A percentile compares a stretch with the other conserved stretches of the same genome.
Conservation (phyloP, 2,113 vertebrate genomes). For the Dicrurus megarhynchus region DNA sequence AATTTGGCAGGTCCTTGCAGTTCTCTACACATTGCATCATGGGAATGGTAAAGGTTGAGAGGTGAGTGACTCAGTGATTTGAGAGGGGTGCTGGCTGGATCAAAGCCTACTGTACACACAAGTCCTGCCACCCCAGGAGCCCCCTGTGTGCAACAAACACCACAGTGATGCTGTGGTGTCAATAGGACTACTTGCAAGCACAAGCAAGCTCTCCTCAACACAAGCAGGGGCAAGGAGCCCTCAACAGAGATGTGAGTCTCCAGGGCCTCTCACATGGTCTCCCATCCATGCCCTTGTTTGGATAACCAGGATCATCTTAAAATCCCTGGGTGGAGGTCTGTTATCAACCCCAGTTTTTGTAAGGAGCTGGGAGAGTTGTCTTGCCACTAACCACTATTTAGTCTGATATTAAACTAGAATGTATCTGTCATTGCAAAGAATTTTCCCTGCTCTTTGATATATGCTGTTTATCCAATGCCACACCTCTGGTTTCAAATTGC, state of each 20-base stretch:
- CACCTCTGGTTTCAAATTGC: neutral
- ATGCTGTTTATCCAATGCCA: neutral
- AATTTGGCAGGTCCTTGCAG: constrained; percentile 58
- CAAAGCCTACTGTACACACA: neutral
- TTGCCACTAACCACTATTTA: neutral
- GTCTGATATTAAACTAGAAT: neutral
- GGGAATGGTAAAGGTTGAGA: neutral
- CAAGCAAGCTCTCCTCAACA: neutral
- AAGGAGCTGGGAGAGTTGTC: neutral
- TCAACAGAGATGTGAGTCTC: neutral
- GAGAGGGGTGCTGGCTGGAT: neutral
- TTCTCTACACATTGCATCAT: neutral
- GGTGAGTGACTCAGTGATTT: neutral
- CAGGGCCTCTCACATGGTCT: neutral
- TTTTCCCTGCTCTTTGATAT: neutral
- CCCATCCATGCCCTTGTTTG: neutral
- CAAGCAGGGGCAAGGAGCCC: neutral
- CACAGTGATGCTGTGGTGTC: neutral
- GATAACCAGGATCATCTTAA: neutral
- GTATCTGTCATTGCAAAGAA: neutral
- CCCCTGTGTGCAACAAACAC: neutral
- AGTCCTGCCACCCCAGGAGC: neutral
- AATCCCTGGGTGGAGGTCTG: neutral
- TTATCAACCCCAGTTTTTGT: neutral
- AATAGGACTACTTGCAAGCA: neutral